Base-by-base conservation (phyloP, 2,797 vertebrate genomes). In the Amphiprion clarkii region DNA sequence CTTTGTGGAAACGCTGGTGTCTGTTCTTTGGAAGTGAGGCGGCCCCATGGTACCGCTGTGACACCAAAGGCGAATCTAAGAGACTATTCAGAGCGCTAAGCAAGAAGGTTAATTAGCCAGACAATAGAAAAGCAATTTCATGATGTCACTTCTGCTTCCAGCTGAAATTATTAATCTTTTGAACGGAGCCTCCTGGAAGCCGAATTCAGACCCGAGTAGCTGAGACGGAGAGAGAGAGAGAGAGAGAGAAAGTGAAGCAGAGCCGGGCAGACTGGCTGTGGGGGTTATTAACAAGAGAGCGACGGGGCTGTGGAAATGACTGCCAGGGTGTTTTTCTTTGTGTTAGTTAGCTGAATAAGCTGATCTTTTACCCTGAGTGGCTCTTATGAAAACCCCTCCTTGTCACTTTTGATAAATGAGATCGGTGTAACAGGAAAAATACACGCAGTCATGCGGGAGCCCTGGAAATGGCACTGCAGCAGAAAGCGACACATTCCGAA, bases 371-470 rank as follows among this genome's bases (percentile, higher is more conserved):
- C 56, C 66, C 76, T 44, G 40, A 77, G 65, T 79, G 74, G 71
- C 66, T 73, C 76, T 59, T 76, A 58, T 52, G 49, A 83, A 89
- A 89, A 71, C 52, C 49, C 75, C 68, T 56, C 53, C 48, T 36
- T 79, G 89, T 89, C 90, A 87, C 64, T 64, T 77, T 79, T 89
- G 87, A 91, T 88, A 79, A 91, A 91, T 84, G 78, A 81, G 73
- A 79, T 60, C 53, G 23, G 68, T 66, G 73, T 62, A 59, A 62
- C 71, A 42, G 46, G 52, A 75, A 54, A 58, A 79, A 78, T 67
- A 61, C 63, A 77, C 3, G 21, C 65, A 72, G 64, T 49, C 72
- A 65, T 59, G 56, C 49, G 16, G 78, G 55, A 67, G 36, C 78
- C 17, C 59, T 67, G 13, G 25, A 82, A 84, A 74, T 67, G 69